These are phyloP conservation scores for Saturnia japonica DNA, from an alignment of 2,888 invertebrate genomes.

Conservation along the genomic window DNA sequence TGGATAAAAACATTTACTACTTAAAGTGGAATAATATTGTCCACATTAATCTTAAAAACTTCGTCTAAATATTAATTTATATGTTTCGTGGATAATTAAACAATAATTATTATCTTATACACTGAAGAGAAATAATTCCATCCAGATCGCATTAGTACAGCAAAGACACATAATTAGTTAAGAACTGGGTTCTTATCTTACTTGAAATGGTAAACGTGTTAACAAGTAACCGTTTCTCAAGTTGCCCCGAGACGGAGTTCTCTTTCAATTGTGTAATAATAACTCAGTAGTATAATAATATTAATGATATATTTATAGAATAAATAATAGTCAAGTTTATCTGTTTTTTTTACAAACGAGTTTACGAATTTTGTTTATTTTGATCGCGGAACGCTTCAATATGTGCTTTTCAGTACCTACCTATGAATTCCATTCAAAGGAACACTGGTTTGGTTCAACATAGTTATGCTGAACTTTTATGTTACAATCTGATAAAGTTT, in stretches of 20 bases:
- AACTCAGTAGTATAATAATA: background rate
- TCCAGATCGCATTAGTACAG: constrained; percentile 2
- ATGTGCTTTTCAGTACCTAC: too few species aligned
- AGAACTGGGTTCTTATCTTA: constrained; percentile 10
- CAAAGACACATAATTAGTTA: constrained; percentile 7
- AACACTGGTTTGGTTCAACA: background rate
- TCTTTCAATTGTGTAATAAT: background rate
- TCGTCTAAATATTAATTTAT: background rate
- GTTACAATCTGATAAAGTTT: background rate
- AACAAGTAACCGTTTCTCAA: constrained; percentile 6
- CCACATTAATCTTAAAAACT: background rate
- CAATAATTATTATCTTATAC: background rate
- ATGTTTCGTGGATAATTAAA: background rate
- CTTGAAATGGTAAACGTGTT: constrained; percentile 12
- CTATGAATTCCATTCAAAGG: too few species aligned
- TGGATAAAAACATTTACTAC: too few species aligned
- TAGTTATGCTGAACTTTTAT: background rate
- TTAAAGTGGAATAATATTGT: background rate
- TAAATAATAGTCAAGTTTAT: too few species aligned
- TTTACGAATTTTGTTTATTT: too few species aligned
- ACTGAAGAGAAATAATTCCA: background rate
- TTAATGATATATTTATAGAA: background rate
- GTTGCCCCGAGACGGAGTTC: background rate
- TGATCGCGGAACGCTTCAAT: background rate
- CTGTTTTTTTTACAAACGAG: too few species aligned